These are phyloP conservation scores for Drosophila affinis DNA, from an alignment of 2,888 invertebrate species.

Conservation along the genomic window DNA sequence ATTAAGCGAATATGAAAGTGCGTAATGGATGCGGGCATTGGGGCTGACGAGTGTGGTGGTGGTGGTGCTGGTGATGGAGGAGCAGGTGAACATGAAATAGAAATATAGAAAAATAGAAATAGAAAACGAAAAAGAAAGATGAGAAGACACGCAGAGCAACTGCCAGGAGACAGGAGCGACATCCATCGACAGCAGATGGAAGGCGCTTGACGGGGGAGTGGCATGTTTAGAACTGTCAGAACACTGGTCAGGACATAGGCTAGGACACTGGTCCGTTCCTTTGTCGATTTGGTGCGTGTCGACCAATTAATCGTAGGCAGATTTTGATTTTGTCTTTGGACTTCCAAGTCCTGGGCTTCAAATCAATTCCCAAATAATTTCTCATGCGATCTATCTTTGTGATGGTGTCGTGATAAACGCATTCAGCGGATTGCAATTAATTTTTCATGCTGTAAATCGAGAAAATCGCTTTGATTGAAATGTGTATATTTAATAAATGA, in stretches of 20 bases:
- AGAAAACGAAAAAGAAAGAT: too few relatives aligned
- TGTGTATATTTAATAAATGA: conserved; percentile 7
- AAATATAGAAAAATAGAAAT: not conserved
- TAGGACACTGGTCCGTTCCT: conserved; percentile 13
- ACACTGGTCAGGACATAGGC: conserved; percentile 12
- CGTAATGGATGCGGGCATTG: conserved; percentile 42
- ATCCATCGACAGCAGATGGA: too few relatives aligned
- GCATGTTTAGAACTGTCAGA: conserved; percentile 2
- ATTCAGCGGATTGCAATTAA: conserved; percentile 12
- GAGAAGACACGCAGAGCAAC: not conserved
- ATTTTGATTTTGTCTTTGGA: not conserved
- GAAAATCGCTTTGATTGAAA: conserved; percentile 6
- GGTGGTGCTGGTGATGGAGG: not conserved
- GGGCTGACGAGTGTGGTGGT: conserved; percentile 18
- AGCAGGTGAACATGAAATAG: not conserved
- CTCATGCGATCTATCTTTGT: not conserved
- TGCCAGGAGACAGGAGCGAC: not conserved
- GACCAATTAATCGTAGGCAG: conserved; percentile 22
- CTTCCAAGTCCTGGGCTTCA: too few relatives aligned
- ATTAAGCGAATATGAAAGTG: conserved; percentile 54
- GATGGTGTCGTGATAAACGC: not conserved
- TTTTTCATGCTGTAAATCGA: conserved; percentile 1
- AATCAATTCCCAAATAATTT: too few relatives aligned
- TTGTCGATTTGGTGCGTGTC: conserved; percentile 26
- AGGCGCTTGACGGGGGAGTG: conserved; percentile 1